Evolutionary conservation across 2,888 invertebrate species (phyloP), one percentile per base, ranked within the genome.

Genomic region (Cecidostiba fungosa): DNA sequence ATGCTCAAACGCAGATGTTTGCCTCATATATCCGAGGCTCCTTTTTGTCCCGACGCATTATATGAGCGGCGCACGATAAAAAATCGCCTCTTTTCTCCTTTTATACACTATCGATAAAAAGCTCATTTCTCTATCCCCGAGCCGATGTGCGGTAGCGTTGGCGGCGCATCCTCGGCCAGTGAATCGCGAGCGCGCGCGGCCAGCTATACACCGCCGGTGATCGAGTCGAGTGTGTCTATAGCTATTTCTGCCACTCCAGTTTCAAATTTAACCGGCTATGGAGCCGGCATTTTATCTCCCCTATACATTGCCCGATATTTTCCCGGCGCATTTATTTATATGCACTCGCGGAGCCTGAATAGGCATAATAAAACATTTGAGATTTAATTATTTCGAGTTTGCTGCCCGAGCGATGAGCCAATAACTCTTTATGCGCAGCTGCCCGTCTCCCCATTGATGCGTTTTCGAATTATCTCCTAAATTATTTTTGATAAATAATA

Each of bases 141-240:
- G 76, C 77, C 59, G n/a, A 26, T 36, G 26, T n/a, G 43, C 14
- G 14, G 10, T 10, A 47, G n/a, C n/a, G 23, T 2, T 10, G 66
- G 16, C 50, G 80, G 12, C n/a, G 50, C 47, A 74, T 82, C 66
- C 62, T 74, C 74, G 39, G 69, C 32, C 16, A 78, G 74, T 54
- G 70, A 77, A 78, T 78, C 54, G 62, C 59, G 32, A 23, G n/a
- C 54, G 54, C 66, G 73, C 73, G n/a, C 66, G 39, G 26, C 26
- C 54, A 47, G 26, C 54, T n/a, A n/a, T n/a, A n/a, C n/a, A n/a
- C n/a, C 62, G 72, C 36, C n/a, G 36, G 23, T 80, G 76, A 79
- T 85, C 76, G 76, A 85, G 76, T 85, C 82, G 70, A 83, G 86
- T 83, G 77, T 84, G 73, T n/a, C n/a, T n/a, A n/a, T 54, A 77